These are phyloP conservation scores for Sprattus sprattus DNA, from an alignment of 2,113 vertebrate genomes.

Conservation along the genomic window DNA sequence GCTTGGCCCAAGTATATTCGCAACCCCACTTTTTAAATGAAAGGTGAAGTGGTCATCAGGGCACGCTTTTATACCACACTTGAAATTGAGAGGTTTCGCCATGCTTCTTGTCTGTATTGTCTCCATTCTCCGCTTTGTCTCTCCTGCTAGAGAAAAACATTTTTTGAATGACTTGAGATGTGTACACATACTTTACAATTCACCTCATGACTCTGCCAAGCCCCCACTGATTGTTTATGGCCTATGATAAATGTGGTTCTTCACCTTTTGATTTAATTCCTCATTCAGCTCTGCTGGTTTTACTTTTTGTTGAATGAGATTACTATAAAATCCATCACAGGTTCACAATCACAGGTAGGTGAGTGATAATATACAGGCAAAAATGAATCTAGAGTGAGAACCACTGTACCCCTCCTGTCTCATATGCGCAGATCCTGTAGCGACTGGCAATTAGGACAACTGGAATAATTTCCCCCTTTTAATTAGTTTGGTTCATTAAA, in stretches of 20 bases:
- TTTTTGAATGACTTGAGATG: no score
- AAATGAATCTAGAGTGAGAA: background rate
- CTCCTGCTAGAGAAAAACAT: no score
- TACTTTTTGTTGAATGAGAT: background rate
- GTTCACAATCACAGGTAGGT: background rate
- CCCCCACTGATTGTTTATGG: background rate
- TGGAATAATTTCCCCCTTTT: slow-evolving; percentile 29
- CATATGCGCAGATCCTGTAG: background rate
- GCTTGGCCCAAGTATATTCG: slow-evolving; percentile 73
- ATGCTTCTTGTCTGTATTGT: background rate
- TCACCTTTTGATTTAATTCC: background rate
- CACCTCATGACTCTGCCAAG: background rate
- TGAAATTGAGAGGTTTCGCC: slow-evolving; percentile 15
- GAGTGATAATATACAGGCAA: background rate
- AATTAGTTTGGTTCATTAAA: slow-evolving; percentile 36
- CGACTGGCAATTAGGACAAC: slow-evolving; percentile 22
- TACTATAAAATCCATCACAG: background rate
- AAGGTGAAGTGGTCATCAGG: slow-evolving; percentile 65
- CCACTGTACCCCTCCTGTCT: background rate
- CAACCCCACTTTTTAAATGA: slow-evolving; percentile 68
- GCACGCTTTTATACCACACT: slow-evolving; percentile 68
- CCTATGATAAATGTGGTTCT: background rate
- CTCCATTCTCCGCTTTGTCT: background rate
- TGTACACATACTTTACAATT: background rate
- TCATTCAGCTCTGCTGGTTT: background rate